These are phyloP conservation scores for Drosophila mulleri DNA, from an alignment of 2,888 invertebrate genomes.

Conservation along the genomic window DNA sequence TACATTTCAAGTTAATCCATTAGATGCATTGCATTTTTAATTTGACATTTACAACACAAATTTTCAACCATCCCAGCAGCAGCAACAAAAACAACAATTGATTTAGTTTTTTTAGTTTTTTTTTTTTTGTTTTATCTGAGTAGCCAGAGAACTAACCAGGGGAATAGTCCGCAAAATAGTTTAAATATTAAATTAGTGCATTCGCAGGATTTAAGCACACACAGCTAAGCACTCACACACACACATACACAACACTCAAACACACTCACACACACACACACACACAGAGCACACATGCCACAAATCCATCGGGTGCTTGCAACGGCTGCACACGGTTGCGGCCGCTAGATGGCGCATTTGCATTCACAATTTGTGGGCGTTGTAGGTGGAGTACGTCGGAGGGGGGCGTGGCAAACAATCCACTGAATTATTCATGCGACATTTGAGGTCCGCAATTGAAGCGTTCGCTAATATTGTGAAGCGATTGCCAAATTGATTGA, in stretches of 20 bases:
- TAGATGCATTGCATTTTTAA: conserved; percentile 78
- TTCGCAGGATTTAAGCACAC: conserved; percentile 37
- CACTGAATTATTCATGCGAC: conserved; percentile 54
- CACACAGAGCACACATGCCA: background rate
- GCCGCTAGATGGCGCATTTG: conserved; percentile 57
- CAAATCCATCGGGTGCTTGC: conserved; percentile 16
- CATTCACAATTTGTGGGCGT: conserved; percentile 34
- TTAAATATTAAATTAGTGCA: conserved; percentile 65
- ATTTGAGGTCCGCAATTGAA: conserved; percentile 51
- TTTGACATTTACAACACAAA: conserved; percentile 76
- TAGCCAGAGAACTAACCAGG: conserved; percentile 24
- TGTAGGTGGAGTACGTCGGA: too few species aligned
- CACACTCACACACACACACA: background rate
- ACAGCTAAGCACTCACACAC: background rate
- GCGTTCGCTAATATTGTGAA: conserved; percentile 18
- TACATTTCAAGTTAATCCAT: conserved; percentile 72
- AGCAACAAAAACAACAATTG: conserved; percentile 28
- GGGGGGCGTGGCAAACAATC: conserved; percentile 19
- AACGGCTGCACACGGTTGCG: conserved; percentile 8
- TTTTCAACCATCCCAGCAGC: conserved; percentile 36
- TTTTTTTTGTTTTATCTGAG: background rate
- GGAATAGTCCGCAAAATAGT: conserved; percentile 53
- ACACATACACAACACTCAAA: background rate
- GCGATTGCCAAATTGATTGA: conserved; percentile 42
- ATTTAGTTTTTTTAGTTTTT: conserved; percentile 1